Conservation (phyloP, 2,888 invertebrate species). For the Diarsia dahlii region DNA sequence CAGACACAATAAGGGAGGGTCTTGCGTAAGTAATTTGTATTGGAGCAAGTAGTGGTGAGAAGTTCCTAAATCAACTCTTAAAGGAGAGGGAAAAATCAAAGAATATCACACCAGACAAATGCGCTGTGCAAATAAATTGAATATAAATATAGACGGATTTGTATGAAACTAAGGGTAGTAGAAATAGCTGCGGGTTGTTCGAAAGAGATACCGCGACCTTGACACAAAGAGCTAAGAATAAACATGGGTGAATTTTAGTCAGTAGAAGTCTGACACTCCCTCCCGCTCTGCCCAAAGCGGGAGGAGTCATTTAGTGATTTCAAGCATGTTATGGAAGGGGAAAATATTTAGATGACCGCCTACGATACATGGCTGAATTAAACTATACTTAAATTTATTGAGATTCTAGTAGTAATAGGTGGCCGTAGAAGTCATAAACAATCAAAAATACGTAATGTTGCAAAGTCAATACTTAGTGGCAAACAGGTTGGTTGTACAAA, state of each 20-base stretch:
- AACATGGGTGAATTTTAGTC: too few relatives aligned
- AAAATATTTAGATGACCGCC: background rate
- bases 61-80: constrained; percentile 6
- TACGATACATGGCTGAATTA: too few relatives aligned
- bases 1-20: constrained; percentile 45
- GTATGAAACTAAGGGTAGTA: background rate
- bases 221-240: too few relatives aligned
- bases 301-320: too few relatives aligned
- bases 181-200: too few relatives aligned
- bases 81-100: background rate
- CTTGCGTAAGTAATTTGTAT: constrained; percentile 11
- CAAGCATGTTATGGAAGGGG: too few relatives aligned
- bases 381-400: background rate
- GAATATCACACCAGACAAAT: background rate
- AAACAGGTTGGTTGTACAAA: constrained; percentile 52
- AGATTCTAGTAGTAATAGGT: constrained; percentile 5
- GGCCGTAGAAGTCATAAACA: constrained; percentile 16
- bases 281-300: too few relatives aligned
- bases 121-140: background rate
- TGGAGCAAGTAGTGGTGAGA: constrained; percentile 14
- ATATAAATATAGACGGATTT: background rate
- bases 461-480: constrained; percentile 30
- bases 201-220: too few relatives aligned
- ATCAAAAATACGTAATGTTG: constrained; percentile 47
- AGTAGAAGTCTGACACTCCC: too few relatives aligned